Evolutionary conservation across 2,797 vertebrate species (phyloP).

Genomic region (Cetoscarus ocellatus): DNA sequence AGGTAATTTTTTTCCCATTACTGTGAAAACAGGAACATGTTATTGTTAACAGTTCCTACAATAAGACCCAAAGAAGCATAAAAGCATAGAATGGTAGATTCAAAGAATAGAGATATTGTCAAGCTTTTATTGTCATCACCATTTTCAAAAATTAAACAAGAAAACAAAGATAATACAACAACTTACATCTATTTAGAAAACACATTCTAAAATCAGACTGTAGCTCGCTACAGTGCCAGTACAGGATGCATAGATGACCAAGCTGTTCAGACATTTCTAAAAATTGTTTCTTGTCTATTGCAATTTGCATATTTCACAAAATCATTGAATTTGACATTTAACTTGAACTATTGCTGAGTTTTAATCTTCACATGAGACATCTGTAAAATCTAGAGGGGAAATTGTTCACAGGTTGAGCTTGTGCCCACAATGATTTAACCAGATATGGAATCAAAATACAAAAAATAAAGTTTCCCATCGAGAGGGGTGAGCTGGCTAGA

Average conservation of each 20-base stretch:
- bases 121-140: conserved; percentile 65
- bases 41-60: too few species aligned
- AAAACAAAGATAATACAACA: conserved; percentile 48
- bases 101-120: conserved; percentile 18
- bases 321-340: conserved; percentile 37
- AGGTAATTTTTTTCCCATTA: too few species aligned
- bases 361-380: conserved; percentile 22
- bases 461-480: neutral
- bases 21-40: too few species aligned
- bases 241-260: conserved; percentile 36
- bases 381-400: conserved; percentile 21
- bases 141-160: conserved; percentile 65
- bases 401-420: conserved; percentile 29
- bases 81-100: neutral
- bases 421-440: conserved; percentile 10
- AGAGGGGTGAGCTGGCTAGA: conserved; percentile 6
- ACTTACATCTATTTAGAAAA: conserved; percentile 24
- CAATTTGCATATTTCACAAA: conserved; percentile 55
- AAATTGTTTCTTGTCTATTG: conserved; percentile 34
- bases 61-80: too few species aligned
- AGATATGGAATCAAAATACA: conserved; percentile 10
- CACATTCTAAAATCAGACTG: conserved; percentile 56
- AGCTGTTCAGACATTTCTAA: conserved; percentile 44
- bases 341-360: conserved; percentile 33
- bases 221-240: conserved; percentile 43